phyloP scores from a whole-genome alignment of 2,797 vertebrate species.

The Chaetodon trifasciatus region DNA sequence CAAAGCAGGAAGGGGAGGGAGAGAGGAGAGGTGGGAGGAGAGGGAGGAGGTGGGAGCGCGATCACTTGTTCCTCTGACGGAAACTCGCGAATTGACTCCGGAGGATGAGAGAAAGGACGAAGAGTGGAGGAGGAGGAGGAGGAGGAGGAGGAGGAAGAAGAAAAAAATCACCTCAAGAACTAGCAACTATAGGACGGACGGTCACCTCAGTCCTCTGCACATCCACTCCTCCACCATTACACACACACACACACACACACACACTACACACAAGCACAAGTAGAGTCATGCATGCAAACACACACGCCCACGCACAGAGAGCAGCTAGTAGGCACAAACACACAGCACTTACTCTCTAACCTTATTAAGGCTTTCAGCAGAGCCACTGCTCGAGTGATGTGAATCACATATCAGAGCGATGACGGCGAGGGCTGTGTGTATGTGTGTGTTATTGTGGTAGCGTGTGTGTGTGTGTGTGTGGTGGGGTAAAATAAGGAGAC shows the following conservation, averaged over 20 bases:
- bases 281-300: constrained; percentile 38
- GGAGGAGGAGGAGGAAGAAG: constrained; percentile 16
- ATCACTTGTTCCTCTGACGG: constrained; percentile 84
- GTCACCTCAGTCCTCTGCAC: constrained; percentile 43
- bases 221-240: constrained; percentile 14
- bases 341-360: constrained; percentile 78
- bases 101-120: constrained; percentile 72
- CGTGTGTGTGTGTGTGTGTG: constrained; percentile 4
- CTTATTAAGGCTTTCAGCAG: constrained; percentile 82
- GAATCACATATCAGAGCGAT: constrained; percentile 68
- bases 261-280: constrained; percentile 17
- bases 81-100: constrained; percentile 80
- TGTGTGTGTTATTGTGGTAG: background rate
- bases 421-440: constrained; percentile 19
- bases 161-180: constrained; percentile 53
- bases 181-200: constrained; percentile 49
- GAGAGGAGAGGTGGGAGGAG: constrained; percentile 73
- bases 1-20: constrained; percentile 73
- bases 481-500: constrained; percentile 13
- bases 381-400: constrained; percentile 63
- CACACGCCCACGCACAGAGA: constrained; percentile 57
- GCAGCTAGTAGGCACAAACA: constrained; percentile 55
- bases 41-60: constrained; percentile 74
- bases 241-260: constrained; percentile 6
- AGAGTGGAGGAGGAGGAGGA: constrained; percentile 42